These are phyloP conservation scores for Parthenolecanium corni DNA, from an alignment of 2,888 invertebrate species.

Conservation along the genomic window DNA sequence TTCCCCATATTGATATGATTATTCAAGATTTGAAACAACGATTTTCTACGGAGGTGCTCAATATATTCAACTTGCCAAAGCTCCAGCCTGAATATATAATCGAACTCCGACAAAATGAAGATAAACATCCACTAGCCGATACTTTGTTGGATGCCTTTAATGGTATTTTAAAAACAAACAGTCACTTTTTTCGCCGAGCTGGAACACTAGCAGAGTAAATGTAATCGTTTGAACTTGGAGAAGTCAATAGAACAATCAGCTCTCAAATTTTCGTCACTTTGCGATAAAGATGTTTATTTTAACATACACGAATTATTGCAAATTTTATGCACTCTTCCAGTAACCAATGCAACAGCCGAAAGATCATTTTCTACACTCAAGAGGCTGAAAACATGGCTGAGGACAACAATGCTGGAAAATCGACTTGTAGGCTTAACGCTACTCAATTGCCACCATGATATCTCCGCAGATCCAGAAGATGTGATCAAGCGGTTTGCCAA, in stretches of 20 bases:
- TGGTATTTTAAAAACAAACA: background rate
- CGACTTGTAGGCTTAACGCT: no score
- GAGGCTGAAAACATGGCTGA: background rate
- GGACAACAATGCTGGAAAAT: background rate
- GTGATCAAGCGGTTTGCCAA: no score
- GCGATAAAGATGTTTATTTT: background rate
- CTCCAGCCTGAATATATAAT: background rate
- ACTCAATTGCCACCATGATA: no score
- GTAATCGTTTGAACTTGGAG: background rate
- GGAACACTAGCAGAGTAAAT: background rate
- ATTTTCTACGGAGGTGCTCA: background rate
- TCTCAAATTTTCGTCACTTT: background rate
- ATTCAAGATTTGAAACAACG: background rate
- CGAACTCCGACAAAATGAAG: background rate
- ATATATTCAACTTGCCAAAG: background rate
- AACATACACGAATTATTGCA: background rate
- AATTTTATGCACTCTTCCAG: background rate
- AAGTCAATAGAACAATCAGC: background rate
- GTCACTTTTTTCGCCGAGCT: background rate
- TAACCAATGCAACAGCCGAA: background rate
- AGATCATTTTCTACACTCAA: background rate
- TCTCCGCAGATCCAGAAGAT: no score
- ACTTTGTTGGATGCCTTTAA: background rate
- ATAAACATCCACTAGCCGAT: background rate
- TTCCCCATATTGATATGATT: background rate